A percentile compares a stretch with the other conserved stretches of the same genome.
Evolutionary conservation across 92 coral and sea anemone genomes (phyloP).

Genomic region (Diadumene lineata): DNA sequence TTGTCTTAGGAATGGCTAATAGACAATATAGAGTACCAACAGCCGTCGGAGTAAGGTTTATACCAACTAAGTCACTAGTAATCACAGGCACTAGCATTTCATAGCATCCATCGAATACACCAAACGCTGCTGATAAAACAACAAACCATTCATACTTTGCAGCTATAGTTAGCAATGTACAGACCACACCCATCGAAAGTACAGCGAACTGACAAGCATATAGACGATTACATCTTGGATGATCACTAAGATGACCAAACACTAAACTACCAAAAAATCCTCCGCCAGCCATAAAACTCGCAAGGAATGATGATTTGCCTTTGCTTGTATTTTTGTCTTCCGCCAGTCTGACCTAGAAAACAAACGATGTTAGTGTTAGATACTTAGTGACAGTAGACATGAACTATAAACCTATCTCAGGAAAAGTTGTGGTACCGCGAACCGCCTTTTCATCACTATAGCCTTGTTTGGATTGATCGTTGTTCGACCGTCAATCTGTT

Average conservation of each 20-base stretch:
- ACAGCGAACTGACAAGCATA: conserved; percentile 54
- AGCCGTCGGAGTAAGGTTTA: conserved; percentile 44
- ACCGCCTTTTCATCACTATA: not conserved
- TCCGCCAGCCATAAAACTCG: conserved; percentile 53
- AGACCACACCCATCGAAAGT: conserved; percentile 48
- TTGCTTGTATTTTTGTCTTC: conserved; percentile 50
- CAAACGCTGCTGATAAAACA: conserved; percentile 53
- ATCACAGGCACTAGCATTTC: conserved; percentile 75
- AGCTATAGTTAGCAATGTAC: conserved; percentile 64
- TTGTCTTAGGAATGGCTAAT: conserved; percentile 63
- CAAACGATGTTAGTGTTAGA: not conserved
- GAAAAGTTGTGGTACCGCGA: no score
- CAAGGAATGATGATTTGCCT: conserved; percentile 48
- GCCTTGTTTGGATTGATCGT: no score
- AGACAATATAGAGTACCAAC: conserved; percentile 64
- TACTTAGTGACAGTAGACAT: no score
- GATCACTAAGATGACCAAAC: conserved; percentile 64
- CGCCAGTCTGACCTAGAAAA: conserved; percentile 65
- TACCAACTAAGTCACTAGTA: conserved; percentile 67
- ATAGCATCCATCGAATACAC: conserved; percentile 72
- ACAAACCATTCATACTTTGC: conserved; percentile 50
- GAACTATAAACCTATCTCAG: no score
- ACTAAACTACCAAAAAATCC: conserved; percentile 46
- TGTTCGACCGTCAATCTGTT: no score
- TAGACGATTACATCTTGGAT: conserved; percentile 39